phyloP scores from a whole-genome alignment of 2,113 vertebrate genomes.

The Centrocercus urophasianus region DNA sequence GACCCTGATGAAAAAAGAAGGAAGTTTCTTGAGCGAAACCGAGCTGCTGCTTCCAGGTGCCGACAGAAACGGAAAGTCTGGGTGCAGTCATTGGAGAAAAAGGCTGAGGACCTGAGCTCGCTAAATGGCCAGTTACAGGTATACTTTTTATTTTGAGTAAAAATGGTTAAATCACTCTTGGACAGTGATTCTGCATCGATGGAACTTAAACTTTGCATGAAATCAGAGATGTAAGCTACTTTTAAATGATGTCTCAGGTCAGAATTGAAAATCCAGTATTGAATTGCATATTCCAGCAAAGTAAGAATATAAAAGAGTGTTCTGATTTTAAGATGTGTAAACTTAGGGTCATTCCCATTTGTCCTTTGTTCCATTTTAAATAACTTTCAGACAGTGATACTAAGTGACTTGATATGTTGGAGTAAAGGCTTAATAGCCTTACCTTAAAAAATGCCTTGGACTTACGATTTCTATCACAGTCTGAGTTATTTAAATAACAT shows the following conservation, averaged over 20 bases:
- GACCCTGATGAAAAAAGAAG: slow-evolving; percentile 97
- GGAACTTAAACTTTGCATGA: neutral
- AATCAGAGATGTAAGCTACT: neutral
- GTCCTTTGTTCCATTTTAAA: slow-evolving; percentile 35
- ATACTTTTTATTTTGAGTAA: slow-evolving; percentile 20
- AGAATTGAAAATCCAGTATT: neutral
- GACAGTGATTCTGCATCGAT: neutral
- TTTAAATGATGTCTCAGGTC: neutral
- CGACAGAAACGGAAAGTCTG: slow-evolving; percentile 98
- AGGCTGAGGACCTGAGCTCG: slow-evolving; percentile 92
- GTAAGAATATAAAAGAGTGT: neutral
- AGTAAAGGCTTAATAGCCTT: neutral
- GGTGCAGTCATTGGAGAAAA: slow-evolving; percentile 97
- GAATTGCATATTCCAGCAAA: slow-evolving; percentile 1
- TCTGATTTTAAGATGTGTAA: neutral
- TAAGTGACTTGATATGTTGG: slow-evolving; percentile 1
- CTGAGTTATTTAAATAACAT: slow-evolving; percentile 69
- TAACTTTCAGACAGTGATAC: slow-evolving; percentile 42
- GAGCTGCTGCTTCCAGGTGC: slow-evolving; percentile 95
- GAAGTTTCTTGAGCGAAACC: slow-evolving; percentile 95
- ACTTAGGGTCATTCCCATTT: slow-evolving; percentile 1
- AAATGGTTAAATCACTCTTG: neutral
- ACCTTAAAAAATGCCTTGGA: neutral
- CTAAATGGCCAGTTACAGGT: slow-evolving; percentile 96
- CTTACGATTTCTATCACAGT: slow-evolving; percentile 46